Evolutionary conservation across 2,888 invertebrate species (phyloP).

Genomic region (Nephrocerus scutellatus): DNA sequence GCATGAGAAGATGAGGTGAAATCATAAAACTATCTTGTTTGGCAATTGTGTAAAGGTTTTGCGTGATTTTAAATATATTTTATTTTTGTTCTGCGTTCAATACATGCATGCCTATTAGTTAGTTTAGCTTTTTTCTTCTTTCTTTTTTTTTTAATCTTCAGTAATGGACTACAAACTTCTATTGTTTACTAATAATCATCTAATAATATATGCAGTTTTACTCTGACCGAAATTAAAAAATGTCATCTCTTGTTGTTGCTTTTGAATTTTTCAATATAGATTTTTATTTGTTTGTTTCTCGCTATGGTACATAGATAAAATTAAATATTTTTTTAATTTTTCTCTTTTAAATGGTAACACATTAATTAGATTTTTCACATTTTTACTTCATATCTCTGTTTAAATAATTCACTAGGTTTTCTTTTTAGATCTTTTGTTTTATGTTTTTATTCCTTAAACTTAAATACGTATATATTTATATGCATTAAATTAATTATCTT

Average conservation of each 20-base stretch:
- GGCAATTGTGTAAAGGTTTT: no score
- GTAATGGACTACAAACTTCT: no score
- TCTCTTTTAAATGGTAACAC: constrained; percentile 15
- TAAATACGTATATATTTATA: constrained; percentile 10
- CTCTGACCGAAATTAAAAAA: no score
- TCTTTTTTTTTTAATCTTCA: no score
- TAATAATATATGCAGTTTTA: no score
- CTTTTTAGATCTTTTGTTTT: constrained; percentile 1
- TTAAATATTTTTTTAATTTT: constrained; percentile 3
- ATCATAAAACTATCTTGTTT: no score
- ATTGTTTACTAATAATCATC: no score
- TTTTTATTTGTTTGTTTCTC: constrained; percentile 9
- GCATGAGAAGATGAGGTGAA: no score
- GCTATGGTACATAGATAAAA: constrained; percentile 16
- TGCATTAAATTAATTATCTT: constrained; percentile 21
- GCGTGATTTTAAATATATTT: no score
- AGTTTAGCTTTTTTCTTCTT: no score
- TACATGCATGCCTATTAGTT: no score
- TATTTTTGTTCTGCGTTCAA: no score
- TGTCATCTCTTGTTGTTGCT: constrained; percentile 15
- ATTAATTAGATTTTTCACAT: constrained; percentile 12
- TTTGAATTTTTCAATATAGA: constrained; percentile 10
- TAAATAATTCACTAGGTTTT: neutral
- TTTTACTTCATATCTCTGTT: constrained; percentile 9
- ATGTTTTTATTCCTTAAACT: constrained; percentile 3